phyloP scores from a whole-genome alignment of 1,140 invertebrate genomes.

The Lordiphosa clarofinis region DNA sequence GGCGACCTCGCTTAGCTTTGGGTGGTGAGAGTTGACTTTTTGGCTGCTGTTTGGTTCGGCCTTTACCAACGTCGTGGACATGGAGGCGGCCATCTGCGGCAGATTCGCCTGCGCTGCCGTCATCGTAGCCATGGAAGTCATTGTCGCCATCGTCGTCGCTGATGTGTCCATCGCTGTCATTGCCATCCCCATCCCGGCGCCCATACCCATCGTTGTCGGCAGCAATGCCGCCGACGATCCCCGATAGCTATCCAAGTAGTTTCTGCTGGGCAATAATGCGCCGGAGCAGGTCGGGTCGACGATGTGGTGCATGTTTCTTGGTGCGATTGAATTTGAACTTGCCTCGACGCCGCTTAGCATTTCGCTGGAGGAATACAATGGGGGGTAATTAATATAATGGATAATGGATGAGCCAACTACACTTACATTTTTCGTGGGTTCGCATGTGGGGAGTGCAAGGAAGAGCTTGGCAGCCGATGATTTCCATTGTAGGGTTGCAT shows the following conservation, averaged over 20 bases:
- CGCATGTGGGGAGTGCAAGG: slow-evolving; percentile 76
- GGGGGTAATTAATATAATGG: background rate
- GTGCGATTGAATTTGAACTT: slow-evolving; percentile 88
- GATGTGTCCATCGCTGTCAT: slow-evolving; percentile 41
- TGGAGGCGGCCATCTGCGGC: slow-evolving; percentile 31
- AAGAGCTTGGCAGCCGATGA: slow-evolving; percentile 78
- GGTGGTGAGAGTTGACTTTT: slow-evolving; percentile 22
- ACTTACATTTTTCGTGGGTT: slow-evolving; percentile 75
- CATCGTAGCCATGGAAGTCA: slow-evolving; percentile 71
- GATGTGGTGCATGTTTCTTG: slow-evolving; percentile 87
- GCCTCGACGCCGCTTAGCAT: slow-evolving; percentile 86
- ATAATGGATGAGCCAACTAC: background rate
- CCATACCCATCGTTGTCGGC: slow-evolving; percentile 48
- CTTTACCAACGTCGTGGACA: slow-evolving; percentile 52
- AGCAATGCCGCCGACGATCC: slow-evolving; percentile 79
- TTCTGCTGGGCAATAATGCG: slow-evolving; percentile 81
- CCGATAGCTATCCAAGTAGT: slow-evolving; percentile 84
- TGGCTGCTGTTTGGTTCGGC: slow-evolving; percentile 28
- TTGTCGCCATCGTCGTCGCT: slow-evolving; percentile 66
- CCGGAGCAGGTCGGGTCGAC: slow-evolving; percentile 77
- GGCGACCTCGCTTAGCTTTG: slow-evolving; percentile 36
- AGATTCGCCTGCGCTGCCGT: slow-evolving; percentile 65
- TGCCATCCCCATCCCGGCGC: slow-evolving; percentile 22
- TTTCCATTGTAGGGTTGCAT: slow-evolving; percentile 74
- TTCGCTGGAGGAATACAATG: slow-evolving; percentile 54